Conservation (phyloP, 2,797 vertebrate species). For the Carapus acus region DNA sequence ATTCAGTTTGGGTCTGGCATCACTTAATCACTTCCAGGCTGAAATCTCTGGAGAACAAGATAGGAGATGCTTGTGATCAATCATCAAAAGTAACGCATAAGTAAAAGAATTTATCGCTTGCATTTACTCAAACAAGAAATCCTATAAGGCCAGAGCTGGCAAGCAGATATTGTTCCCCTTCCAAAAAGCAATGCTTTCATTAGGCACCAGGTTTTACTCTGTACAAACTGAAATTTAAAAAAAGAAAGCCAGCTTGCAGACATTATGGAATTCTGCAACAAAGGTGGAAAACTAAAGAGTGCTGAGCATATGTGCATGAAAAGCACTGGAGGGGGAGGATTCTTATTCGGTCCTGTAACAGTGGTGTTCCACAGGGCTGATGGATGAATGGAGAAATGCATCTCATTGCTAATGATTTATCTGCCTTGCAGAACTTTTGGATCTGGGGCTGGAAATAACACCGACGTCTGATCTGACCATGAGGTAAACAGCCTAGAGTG, state of each 20-base stretch:
- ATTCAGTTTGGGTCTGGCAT: constrained; percentile 15
- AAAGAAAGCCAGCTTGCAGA: constrained; percentile 23
- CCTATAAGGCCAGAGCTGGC: constrained; percentile 19
- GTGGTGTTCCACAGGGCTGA: constrained; percentile 56
- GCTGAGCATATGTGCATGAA: constrained; percentile 16
- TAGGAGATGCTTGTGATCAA: constrained; percentile 5
- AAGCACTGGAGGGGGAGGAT: constrained; percentile 41
- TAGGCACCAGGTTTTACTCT: constrained; percentile 21
- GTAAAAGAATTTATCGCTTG: constrained; percentile 7
- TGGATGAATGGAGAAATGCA: constrained; percentile 58
- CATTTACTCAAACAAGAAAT: constrained; percentile 12
- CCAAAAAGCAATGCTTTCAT: constrained; percentile 29
- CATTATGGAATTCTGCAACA: constrained; percentile 37
- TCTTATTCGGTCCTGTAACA: constrained; percentile 42
- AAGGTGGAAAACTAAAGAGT: constrained; percentile 31
- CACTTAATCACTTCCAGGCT: constrained; percentile 3
- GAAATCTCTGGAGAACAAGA: not conserved
- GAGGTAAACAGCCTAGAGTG: constrained; percentile 50
- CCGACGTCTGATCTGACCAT: constrained; percentile 41
- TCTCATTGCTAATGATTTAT: constrained; percentile 65
- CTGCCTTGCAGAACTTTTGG: constrained; percentile 51
- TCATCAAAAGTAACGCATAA: not conserved
- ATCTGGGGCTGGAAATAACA: constrained; percentile 51
- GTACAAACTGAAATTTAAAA: constrained; percentile 26
- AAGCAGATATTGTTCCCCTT: constrained; percentile 7